A percentile compares a stretch with the other conserved stretches of the same genome.
These are phyloP conservation scores for Leptinotarsa undecemlineata DNA, from an alignment of 1,140 invertebrate species.

Conservation along the genomic window DNA sequence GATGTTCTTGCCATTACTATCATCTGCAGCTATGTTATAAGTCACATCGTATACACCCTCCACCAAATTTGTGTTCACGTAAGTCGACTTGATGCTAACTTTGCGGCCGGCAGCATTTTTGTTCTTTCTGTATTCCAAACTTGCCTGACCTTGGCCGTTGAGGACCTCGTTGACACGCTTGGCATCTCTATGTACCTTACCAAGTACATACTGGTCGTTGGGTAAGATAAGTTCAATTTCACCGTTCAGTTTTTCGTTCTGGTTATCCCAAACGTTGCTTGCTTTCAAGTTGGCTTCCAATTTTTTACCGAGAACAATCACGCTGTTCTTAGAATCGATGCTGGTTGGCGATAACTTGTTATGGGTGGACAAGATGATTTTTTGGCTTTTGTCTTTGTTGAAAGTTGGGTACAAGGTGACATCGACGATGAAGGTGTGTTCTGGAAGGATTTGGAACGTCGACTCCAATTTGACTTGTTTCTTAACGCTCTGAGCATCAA, in stretches of 20 bases:
- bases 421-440: conserved; percentile 62
- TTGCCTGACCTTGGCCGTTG: conserved; percentile 54
- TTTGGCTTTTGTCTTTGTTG: conserved; percentile 69
- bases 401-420: conserved; percentile 67
- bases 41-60: conserved; percentile 53
- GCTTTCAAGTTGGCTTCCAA: conserved; percentile 62
- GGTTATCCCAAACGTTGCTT: conserved; percentile 51
- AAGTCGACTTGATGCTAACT: conserved; percentile 44
- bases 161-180: conserved; percentile 54
- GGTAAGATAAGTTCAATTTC: conserved; percentile 63
- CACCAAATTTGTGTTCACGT: conserved; percentile 56
- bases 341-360: conserved; percentile 61
- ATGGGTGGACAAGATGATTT: conserved; percentile 65
- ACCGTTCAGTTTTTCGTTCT: conserved; percentile 55
- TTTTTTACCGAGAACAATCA: conserved; percentile 61
- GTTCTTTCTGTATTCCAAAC: conserved; percentile 58
- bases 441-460: conserved; percentile 59
- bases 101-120: conserved; percentile 60
- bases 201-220: conserved; percentile 59
- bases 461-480: conserved; percentile 68
- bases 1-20: conserved; percentile 55
- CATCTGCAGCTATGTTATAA: conserved; percentile 48
- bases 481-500: conserved; percentile 58
- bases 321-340: conserved; percentile 68
- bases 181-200: conserved; percentile 57